Percentiles rank a stretch among this genome's conserved stretches.
These are phyloP conservation scores for Amia ocellicauda DNA, from an alignment of 2,113 vertebrate species.

Conservation along the genomic window DNA sequence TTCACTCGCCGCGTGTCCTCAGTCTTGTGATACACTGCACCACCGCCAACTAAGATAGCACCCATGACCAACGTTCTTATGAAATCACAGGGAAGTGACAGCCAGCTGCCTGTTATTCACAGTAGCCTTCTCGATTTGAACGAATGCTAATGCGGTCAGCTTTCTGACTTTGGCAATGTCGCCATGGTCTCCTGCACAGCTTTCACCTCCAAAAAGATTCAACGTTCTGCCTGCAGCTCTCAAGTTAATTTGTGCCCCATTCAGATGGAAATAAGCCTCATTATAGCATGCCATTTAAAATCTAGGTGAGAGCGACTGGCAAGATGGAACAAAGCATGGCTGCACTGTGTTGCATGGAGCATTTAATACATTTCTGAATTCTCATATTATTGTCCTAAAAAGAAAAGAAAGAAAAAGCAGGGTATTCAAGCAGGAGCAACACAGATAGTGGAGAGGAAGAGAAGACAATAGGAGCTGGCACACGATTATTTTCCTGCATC, in stretches of 20 bases:
- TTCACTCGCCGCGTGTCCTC: too few relatives aligned
- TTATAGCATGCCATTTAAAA: not conserved
- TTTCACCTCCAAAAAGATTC: too few relatives aligned
- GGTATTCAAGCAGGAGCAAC: not conserved
- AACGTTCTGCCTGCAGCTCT: too few relatives aligned
- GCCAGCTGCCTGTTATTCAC: too few relatives aligned
- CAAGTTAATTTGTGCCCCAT: not conserved
- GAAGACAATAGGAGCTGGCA: not conserved
- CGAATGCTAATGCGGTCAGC: not conserved
- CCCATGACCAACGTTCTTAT: too few relatives aligned
- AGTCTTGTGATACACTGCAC: too few relatives aligned
- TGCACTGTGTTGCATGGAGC: not conserved
- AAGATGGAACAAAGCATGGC: not conserved
- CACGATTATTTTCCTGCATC: not conserved
- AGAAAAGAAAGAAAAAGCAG: not conserved
- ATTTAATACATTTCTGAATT: not conserved
- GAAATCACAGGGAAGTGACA: too few relatives aligned
- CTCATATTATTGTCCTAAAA: not conserved
- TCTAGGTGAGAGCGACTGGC: not conserved
- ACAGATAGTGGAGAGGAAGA: not conserved
- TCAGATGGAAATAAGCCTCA: constrained; percentile 4
- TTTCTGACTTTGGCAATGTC: not conserved
- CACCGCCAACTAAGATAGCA: too few relatives aligned
- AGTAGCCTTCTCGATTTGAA: not conserved
- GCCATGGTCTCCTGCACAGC: not conserved